These are phyloP conservation scores for Oncorhynchus gorbuscha DNA, from an alignment of 2,113 vertebrate genomes.

Conservation along the genomic window DNA sequence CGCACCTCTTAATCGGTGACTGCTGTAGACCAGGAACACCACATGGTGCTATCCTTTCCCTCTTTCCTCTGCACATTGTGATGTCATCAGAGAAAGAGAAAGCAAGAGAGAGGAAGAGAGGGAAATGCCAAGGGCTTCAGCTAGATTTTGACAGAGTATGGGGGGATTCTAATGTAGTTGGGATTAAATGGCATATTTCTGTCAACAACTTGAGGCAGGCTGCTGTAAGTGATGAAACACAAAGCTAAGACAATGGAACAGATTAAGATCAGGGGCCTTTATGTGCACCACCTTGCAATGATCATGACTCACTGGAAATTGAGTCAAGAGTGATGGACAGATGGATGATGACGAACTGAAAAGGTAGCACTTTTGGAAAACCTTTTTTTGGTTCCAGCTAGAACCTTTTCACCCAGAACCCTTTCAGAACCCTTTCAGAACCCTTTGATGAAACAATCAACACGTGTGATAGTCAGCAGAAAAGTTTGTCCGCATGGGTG, in stretches of 20 bases:
- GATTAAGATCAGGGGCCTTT: background rate
- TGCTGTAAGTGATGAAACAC: constrained; percentile 3
- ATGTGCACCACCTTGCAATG: constrained; percentile 7
- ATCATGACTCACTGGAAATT: constrained; percentile 10
- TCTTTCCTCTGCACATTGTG: too few species aligned
- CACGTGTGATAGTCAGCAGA: too few species aligned
- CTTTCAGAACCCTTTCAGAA: too few species aligned
- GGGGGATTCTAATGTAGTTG: constrained; percentile 26
- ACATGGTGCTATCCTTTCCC: background rate
- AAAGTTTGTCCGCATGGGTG: background rate
- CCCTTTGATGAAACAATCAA: too few species aligned
- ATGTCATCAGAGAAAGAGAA: background rate
- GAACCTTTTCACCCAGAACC: too few species aligned
- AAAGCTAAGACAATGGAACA: constrained; percentile 10
- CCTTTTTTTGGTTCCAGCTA: background rate
- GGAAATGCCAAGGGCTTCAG: constrained; percentile 1
- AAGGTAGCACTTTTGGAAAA: background rate
- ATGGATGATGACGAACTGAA: constrained; percentile 4
- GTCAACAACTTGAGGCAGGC: too few species aligned
- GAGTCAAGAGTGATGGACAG: background rate
- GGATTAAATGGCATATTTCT: constrained; percentile 15
- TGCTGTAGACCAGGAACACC: background rate
- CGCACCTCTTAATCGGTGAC: background rate
- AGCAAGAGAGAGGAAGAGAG: background rate
- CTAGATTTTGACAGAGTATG: constrained; percentile 6